These are phyloP conservation scores for Rhagonycha fulva DNA, from an alignment of 2,888 invertebrate genomes.

Conservation along the genomic window DNA sequence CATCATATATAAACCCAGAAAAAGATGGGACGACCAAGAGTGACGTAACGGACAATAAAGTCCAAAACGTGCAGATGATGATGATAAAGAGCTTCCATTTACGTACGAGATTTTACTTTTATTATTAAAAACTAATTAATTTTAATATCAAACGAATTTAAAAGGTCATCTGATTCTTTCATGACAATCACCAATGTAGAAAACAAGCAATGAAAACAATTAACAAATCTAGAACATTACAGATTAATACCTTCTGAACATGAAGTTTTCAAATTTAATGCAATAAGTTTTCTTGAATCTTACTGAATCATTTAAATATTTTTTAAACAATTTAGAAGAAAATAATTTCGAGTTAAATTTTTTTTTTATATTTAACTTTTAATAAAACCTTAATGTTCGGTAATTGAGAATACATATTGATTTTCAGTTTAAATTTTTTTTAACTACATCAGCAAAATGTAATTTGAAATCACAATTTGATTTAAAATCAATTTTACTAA, in stretches of 20 bases:
- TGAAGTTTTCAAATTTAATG: slow-evolving; percentile 1
- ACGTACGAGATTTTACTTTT: neutral
- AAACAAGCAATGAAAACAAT: slow-evolving; percentile 9
- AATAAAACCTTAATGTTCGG: neutral
- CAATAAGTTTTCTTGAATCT: neutral
- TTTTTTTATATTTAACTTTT: neutral
- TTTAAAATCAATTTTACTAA: neutral
- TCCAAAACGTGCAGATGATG: too few relatives aligned
- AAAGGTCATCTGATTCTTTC: slow-evolving; percentile 1
- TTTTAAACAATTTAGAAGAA: neutral
- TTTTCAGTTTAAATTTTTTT: neutral
- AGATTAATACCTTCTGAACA: slow-evolving; percentile 3
- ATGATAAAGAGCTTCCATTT: neutral
- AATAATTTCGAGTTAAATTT: neutral
- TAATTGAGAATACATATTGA: neutral
- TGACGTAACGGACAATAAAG: too few relatives aligned
- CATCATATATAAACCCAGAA: too few relatives aligned
- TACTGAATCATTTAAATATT: neutral
- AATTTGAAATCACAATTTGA: neutral
- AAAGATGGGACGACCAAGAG: too few relatives aligned
- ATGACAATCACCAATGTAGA: neutral
- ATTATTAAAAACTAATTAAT: slow-evolving; percentile 6
- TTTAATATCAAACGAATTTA: neutral
- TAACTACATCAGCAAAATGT: neutral
- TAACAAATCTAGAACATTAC: slow-evolving; percentile 6